Evolutionary conservation across 2,113 vertebrate genomes (phyloP).

Genomic region (Calonectris borealis): DNA sequence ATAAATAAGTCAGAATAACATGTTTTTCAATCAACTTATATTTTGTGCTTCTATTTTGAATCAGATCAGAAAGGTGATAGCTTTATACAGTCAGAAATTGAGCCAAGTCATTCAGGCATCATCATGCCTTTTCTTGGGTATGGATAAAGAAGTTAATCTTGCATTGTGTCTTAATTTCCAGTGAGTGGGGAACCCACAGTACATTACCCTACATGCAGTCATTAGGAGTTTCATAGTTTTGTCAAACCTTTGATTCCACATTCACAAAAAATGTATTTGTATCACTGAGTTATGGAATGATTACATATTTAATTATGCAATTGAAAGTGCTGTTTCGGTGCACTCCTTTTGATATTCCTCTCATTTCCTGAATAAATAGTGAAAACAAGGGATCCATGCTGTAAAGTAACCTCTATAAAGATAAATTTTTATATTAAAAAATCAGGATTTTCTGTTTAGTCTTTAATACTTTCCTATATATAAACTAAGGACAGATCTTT

Average conservation of each 20-base stretch:
- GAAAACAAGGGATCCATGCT: background rate
- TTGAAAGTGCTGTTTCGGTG: background rate
- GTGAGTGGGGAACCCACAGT: background rate
- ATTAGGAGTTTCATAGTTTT: background rate
- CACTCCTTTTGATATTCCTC: background rate
- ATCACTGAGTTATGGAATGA: background rate
- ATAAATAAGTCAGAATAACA: conserved; percentile 3
- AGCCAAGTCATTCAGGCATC: background rate
- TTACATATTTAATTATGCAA: background rate
- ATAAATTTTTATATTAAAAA: conserved; percentile 51
- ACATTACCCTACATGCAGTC: background rate
- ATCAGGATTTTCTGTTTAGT: conserved; percentile 24
- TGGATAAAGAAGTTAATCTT: background rate
- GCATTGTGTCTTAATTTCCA: background rate
- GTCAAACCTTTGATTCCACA: background rate
- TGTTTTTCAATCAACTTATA: background rate
- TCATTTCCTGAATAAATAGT: background rate
- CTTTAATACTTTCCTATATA: conserved; percentile 9
- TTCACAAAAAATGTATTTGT: background rate
- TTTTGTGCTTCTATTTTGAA: background rate
- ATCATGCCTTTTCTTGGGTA: background rate
- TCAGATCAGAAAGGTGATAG: background rate
- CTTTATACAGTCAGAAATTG: background rate
- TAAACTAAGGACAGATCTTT: conserved; percentile 41
- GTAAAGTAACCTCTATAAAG: conserved; percentile 43